Conservation (phyloP, 2,888 invertebrate genomes). For the Amphipyra berbera region DNA sequence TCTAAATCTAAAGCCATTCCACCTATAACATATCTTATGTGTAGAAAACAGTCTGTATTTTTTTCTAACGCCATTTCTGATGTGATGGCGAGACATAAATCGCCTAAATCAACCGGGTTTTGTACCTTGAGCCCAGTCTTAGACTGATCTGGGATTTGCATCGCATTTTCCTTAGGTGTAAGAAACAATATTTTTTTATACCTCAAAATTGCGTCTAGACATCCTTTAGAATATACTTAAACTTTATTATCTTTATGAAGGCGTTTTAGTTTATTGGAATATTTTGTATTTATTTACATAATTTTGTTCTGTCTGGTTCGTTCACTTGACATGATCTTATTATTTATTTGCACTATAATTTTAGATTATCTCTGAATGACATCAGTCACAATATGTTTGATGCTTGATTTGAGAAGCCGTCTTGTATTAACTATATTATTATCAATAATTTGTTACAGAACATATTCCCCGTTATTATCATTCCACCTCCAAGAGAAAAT, state of each 20-base stretch:
- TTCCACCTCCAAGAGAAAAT: conserved; percentile 20
- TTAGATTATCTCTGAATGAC: not conserved
- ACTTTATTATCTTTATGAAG: conserved; percentile 4
- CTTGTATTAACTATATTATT: not conserved
- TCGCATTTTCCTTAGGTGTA: conserved; percentile 15
- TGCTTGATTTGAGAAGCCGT: not conserved
- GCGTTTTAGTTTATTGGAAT: conserved; percentile 6
- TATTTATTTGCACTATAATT: not conserved
- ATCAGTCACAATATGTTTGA: not conserved
- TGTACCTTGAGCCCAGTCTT: conserved; percentile 16
- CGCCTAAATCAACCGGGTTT: conserved; percentile 13
- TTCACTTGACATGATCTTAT: not conserved
- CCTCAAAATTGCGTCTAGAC: conserved; percentile 5
- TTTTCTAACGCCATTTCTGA: conserved; percentile 5
- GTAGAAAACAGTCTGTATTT: conserved; percentile 4
- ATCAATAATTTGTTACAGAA: not conserved
- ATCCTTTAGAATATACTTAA: conserved; percentile 3
- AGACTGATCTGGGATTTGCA: conserved; percentile 39
- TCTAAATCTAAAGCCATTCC: conserved; percentile 2
- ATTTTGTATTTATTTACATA: conserved; percentile 4
- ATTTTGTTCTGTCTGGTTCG: not conserved
- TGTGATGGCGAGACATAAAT: conserved; percentile 15
- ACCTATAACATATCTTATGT: not conserved
- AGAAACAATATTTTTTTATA: conserved; percentile 8
- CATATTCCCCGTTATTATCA: conserved; percentile 14